Base-by-base conservation (phyloP, 1,140 invertebrate species). In the Drosophila tristis region DNA sequence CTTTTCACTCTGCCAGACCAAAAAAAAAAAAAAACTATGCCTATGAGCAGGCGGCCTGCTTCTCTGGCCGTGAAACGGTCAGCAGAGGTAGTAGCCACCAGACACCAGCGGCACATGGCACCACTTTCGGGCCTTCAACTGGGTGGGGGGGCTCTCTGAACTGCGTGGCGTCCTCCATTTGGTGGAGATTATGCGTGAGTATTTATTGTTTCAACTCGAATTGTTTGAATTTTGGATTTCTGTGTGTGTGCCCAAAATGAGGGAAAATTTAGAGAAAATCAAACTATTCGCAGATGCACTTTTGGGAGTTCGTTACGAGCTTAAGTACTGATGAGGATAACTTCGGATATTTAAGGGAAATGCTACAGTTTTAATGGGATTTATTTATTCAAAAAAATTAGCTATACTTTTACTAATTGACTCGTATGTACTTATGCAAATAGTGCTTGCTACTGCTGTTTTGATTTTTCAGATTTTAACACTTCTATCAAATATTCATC, bases 141-240 rank as follows among this genome's bases (percentile, higher is more conserved):
- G 54, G 48, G 60, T 1, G 2, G 23, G 5, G 35, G 35, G 4
- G 11, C 35, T 39, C 11, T 39, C 11, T 39, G 35, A 11, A 13
- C 35, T 25, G 23, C 31, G 20, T 31, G 48, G 55, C 45, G 73
- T 76, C 73, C 74, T 76, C 62, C 72, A 75, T 25, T 65, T 59
- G 29, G 35, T 13, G 35, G 29, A 50, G 72, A 85, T 71, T 76
- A 80, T 79, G 80, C 80, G 80, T 84, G 80, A 57, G 58, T 85
- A 86, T 85, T 85, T 80, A 80, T 80, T 85, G 81, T 80, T 78
- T 85, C 68, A 63, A 66, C 63, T 86, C 44, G 67, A 74, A 58
- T 71, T 79, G 49, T 73, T 72, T 43, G 54, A 55, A 56, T 49
- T 35, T 65, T 49, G n/a, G 23, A 39, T 56, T 54, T 9, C 8